Percentiles rank a stretch among this genome's conserved stretches.
phyloP scores from a whole-genome alignment of 2,113 vertebrate species.

The Athene cunicularia region DNA sequence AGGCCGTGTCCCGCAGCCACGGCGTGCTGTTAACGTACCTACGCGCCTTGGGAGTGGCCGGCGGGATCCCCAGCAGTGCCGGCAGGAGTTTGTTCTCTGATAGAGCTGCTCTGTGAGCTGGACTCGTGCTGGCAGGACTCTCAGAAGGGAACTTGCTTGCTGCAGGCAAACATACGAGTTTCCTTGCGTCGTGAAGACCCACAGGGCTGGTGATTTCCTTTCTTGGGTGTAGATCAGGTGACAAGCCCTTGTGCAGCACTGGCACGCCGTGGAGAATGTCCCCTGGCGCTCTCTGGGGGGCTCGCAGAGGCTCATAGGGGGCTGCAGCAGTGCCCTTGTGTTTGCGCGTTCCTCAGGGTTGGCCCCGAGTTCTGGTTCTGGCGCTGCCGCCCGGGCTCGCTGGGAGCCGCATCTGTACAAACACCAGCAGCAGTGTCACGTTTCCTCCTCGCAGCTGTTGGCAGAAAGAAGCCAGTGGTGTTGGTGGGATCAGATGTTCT shows the following conservation, averaged over 20 bases:
- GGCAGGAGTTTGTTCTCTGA: not conserved
- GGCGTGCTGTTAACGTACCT: not conserved
- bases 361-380: not conserved
- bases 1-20: not conserved
- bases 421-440: not conserved
- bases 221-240: not conserved
- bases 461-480: conserved; percentile 8
- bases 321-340: not conserved
- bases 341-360: conserved; percentile 26
- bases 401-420: conserved; percentile 36
- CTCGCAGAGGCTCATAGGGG: not conserved
- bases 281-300: not conserved
- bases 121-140: not conserved
- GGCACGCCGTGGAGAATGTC: not conserved
- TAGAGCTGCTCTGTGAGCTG: not conserved
- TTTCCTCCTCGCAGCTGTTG: conserved; percentile 24
- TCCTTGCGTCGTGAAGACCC: not conserved
- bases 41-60: not conserved
- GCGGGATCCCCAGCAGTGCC: not conserved
- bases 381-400: not conserved
- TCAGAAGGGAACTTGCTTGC: not conserved
- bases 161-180: not conserved
- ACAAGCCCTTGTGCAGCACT: not conserved
- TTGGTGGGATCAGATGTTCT: not conserved
- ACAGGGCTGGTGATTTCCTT: not conserved